Evolutionary conservation across 2,888 invertebrate genomes (phyloP).

Genomic region (Stenodema calcarata): DNA sequence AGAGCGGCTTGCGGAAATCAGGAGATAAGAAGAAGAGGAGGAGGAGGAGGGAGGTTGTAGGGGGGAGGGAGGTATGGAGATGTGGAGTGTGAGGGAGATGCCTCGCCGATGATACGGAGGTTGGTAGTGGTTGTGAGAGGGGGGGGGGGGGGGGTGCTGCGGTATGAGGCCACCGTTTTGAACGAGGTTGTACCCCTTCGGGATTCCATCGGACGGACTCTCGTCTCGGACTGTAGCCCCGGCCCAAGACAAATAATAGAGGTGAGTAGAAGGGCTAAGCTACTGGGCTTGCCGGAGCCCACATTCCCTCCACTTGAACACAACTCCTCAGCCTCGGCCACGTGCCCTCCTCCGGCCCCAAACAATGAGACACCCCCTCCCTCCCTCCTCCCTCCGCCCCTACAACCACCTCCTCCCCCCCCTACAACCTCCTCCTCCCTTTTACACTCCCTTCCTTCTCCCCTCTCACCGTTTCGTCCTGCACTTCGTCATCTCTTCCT

Average conservation of each 20-base stretch:
- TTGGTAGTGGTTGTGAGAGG: no score
- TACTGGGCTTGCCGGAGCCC: constrained; percentile 52
- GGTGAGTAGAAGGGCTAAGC: constrained; percentile 49
- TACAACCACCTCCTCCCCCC: background rate
- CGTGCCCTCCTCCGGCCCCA: constrained; percentile 25
- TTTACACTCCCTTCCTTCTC: background rate
- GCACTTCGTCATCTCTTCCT: background rate
- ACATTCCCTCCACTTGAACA: constrained; percentile 48
- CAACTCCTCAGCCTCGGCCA: constrained; percentile 35
- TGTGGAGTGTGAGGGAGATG: background rate
- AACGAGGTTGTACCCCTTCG: constrained; percentile 38
- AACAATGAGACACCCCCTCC: constrained; percentile 26
- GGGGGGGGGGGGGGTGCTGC: background rate
- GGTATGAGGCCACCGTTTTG: constrained; percentile 44
- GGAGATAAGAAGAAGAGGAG: background rate
- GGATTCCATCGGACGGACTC: constrained; percentile 50
- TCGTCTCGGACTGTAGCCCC: constrained; percentile 52
- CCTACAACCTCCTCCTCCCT: background rate
- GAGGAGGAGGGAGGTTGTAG: no score
- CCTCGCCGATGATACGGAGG: background rate
- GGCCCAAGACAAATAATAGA: constrained; percentile 56
- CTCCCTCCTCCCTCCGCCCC: background rate
- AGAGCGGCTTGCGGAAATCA: background rate
- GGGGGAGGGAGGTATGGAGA: background rate
- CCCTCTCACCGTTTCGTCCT: background rate